phyloP scores from a whole-genome alignment of 2,113 vertebrate species.

The Prionailurus bengalensis region DNA sequence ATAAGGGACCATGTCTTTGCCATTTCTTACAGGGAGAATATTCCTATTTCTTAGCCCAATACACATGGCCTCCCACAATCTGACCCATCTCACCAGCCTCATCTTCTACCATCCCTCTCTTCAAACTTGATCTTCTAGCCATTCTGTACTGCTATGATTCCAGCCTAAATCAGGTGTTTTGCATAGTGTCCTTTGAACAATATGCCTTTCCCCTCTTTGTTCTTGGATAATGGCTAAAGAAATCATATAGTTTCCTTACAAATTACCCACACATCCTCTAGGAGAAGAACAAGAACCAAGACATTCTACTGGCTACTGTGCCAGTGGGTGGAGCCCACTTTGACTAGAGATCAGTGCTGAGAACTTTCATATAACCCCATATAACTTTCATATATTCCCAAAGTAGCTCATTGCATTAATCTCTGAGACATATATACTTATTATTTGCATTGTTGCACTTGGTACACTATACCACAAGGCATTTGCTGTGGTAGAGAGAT shows the following conservation, averaged over 20 bases:
- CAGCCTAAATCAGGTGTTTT: background rate
- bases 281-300: background rate
- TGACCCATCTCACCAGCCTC: background rate
- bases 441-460: background rate
- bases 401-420: background rate
- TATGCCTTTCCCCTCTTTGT: background rate
- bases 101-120: background rate
- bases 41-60: background rate
- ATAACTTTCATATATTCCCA: background rate
- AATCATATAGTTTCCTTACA: background rate
- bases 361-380: background rate
- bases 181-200: background rate
- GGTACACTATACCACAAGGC: background rate
- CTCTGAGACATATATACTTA: background rate
- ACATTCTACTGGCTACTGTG: background rate
- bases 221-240: background rate
- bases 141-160: background rate
- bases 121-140: slow-evolving; percentile 5
- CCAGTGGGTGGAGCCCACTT: background rate
- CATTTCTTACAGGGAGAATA: background rate
- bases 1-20: background rate
- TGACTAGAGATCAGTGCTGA: background rate
- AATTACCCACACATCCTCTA: background rate
- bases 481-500: background rate
- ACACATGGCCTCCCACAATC: background rate